Evolutionary conservation across 2,888 invertebrate genomes (phyloP).

Genomic region (Phymatocera aterrima): DNA sequence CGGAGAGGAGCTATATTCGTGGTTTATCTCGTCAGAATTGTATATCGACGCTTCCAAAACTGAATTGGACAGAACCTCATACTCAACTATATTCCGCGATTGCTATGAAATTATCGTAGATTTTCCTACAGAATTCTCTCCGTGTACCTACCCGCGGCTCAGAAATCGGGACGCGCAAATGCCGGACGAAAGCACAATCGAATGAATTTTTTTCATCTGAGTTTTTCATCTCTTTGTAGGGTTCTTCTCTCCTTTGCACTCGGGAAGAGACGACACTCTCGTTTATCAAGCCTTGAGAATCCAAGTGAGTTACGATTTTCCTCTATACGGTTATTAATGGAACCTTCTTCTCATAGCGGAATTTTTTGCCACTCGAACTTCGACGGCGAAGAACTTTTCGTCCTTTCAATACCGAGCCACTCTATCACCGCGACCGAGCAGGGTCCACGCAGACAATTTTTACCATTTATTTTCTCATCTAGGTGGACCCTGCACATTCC

Average conservation of each 20-base stretch:
- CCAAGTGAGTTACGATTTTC: slow-evolving; percentile 29
- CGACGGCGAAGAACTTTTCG: slow-evolving; percentile 18
- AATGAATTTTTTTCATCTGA: neutral
- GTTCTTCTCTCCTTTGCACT: neutral
- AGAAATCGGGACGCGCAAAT: neutral
- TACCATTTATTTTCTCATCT: neutral
- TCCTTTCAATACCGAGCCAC: slow-evolving; percentile 15
- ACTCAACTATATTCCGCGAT: no score
- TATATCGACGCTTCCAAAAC: no score
- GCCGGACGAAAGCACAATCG: neutral
- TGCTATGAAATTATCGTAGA: no score
- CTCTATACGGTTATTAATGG: slow-evolving; percentile 28
- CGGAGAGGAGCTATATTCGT: no score
- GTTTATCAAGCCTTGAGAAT: slow-evolving; percentile 28
- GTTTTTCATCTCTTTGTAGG: neutral
- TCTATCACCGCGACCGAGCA: slow-evolving; percentile 5
- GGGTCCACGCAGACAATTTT: neutral
- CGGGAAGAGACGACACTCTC: neutral
- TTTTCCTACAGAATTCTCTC: no score
- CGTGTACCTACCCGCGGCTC: neutral
- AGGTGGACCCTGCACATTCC: neutral
- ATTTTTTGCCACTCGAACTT: slow-evolving; percentile 24
- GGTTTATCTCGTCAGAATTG: no score
- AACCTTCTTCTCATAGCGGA: slow-evolving; percentile 18
- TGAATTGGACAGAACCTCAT: no score